phyloP scores from a whole-genome alignment of 2,888 invertebrate species.

The Mythimna impura region DNA sequence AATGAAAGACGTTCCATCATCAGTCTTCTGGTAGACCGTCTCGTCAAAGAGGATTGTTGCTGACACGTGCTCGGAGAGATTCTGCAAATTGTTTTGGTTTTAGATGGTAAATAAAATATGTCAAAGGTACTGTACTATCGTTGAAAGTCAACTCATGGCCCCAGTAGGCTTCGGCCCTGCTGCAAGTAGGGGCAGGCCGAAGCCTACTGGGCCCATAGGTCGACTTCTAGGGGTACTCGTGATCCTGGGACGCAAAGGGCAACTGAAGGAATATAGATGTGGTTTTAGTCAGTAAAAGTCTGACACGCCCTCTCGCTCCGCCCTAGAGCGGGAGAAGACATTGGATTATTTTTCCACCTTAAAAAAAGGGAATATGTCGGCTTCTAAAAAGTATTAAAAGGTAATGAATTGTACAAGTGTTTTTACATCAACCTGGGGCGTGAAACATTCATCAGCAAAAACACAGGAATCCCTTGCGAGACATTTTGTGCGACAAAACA shows the following conservation, averaged over 20 bases:
- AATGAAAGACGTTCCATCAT: constrained; percentile 95
- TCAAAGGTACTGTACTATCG: too few species aligned
- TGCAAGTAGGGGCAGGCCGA: too few species aligned
- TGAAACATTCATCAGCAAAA: constrained; percentile 34
- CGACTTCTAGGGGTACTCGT: too few species aligned
- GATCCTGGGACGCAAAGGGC: too few species aligned
- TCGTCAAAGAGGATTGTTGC: constrained; percentile 99
- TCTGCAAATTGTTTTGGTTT: constrained; percentile 66
- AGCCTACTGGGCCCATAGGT: too few species aligned
- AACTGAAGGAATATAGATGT: too few species aligned
- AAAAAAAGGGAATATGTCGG: background rate
- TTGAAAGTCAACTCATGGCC: too few species aligned
- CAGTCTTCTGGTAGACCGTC: constrained; percentile 98
- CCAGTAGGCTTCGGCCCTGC: too few species aligned
- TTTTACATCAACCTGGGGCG: background rate
- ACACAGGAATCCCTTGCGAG: constrained; percentile 35
- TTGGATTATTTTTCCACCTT: too few species aligned
- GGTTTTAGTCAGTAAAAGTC: too few species aligned
- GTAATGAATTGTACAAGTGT: constrained; percentile 25
- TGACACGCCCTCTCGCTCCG: too few species aligned
- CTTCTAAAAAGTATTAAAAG: constrained; percentile 32
- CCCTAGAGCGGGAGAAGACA: too few species aligned
- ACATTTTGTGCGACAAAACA: constrained; percentile 32
- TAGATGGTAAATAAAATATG: background rate
- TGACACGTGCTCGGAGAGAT: constrained; percentile 94